Evolutionary conservation across 2,797 vertebrate genomes (phyloP).

Genomic region (Prionace glauca): DNA sequence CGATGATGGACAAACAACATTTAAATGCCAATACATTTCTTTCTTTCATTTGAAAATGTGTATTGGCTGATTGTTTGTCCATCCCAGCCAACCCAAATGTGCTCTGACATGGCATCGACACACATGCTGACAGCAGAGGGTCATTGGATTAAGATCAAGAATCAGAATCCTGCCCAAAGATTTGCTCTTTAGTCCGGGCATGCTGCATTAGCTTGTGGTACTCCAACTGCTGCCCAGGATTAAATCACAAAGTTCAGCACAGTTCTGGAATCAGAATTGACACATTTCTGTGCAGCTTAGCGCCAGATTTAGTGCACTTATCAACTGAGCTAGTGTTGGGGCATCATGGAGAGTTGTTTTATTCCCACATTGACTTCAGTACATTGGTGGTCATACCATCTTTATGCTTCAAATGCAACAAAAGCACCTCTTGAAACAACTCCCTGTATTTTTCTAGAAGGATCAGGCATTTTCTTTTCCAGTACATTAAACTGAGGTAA

Average conservation of each 20-base stretch:
- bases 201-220: background rate
- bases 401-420: slow-evolving; percentile 28
- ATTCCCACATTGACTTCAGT: background rate
- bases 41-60: background rate
- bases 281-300: background rate
- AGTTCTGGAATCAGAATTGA: background rate
- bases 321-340: background rate
- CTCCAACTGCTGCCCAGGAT: background rate
- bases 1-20: too few species aligned
- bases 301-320: background rate
- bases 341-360: background rate
- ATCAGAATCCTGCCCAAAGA: background rate
- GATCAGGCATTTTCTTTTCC: slow-evolving; percentile 21
- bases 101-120: background rate
- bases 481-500: slow-evolving; percentile 25
- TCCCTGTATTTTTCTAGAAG: background rate
- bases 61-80: background rate
- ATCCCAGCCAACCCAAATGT: background rate
- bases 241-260: background rate
- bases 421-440: slow-evolving; percentile 14
- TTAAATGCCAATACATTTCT: background rate
- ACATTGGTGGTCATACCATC: background rate
- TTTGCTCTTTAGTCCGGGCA: background rate
- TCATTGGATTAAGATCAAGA: background rate
- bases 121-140: background rate